phyloP scores from a whole-genome alignment of 2,888 invertebrate species.

The Caenorhabditis plicata region DNA sequence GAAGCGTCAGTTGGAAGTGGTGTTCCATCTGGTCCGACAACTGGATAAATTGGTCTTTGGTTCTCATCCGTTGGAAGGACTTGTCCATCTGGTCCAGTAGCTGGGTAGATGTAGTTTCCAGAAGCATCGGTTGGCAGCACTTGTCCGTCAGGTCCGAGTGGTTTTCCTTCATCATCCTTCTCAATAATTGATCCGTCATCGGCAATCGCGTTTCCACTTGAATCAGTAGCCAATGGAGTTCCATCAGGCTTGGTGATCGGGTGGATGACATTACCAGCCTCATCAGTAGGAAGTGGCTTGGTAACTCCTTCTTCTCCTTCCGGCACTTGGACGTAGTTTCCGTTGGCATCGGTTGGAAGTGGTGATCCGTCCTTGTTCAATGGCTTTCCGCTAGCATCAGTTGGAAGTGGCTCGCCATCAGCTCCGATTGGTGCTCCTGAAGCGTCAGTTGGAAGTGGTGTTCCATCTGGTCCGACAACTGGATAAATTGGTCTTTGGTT shows the following conservation, averaged over 20 bases:
- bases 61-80: conserved; percentile 12
- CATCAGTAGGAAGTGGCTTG: conserved; percentile 15
- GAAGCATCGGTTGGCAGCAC: conserved; percentile 26
- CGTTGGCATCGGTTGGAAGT: conserved; percentile 15
- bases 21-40: conserved; percentile 19
- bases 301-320: conserved; percentile 1
- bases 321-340: conserved; percentile 4
- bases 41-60: conserved; percentile 9
- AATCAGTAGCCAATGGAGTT: conserved; percentile 22
- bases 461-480: conserved; percentile 34
- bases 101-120: conserved; percentile 34
- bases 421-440: conserved; percentile 11
- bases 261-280: conserved; percentile 15
- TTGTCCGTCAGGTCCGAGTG: conserved; percentile 39
- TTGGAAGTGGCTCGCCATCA: conserved; percentile 22
- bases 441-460: conserved; percentile 26
- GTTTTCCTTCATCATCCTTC: conserved; percentile 31
- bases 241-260: conserved; percentile 28
- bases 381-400: conserved; percentile 19
- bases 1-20: conserved; percentile 20
- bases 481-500: conserved; percentile 13
- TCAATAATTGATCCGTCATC: conserved; percentile 28
- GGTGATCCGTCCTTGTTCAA: conserved; percentile 18
- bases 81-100: conserved; percentile 16
- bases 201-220: conserved; percentile 33